Base-by-base conservation (phyloP, 2,888 invertebrate species). In the Melieria omissa region DNA sequence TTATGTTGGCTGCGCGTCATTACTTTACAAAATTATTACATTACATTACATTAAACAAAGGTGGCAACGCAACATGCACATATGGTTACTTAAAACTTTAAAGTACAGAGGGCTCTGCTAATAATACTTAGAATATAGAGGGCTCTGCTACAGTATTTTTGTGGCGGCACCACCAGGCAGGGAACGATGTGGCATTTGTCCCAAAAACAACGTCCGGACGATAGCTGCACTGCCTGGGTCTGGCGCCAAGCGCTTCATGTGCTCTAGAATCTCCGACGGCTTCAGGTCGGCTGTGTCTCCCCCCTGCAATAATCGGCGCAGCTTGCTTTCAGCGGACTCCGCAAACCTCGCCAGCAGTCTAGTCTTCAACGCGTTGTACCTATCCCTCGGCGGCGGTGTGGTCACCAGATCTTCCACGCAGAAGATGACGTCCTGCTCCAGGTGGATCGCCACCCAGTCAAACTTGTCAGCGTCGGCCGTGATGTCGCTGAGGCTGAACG, bases 181-280 rank as follows among this genome's bases (percentile, higher is more conserved):
- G n/a, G n/a, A n/a, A n/a, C n/a, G n/a, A n/a, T 72, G 55, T 12
- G 73, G 65, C 70, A 77, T 70, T 71, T 76, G 65, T 6, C 73
- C 68, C 12, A 75, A 58, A 60, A 76, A 75, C 8, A 75, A 14
- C 41, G 62, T 74, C 9, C 72, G 72, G 29, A 75, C 73, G 4
- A 75, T 74, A 3, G 68, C 70, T 41, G 70, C 69, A 54, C 70
- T 73, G 6, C 75, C 61, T 16, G 61, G 54, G 54, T 69, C 75
- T n/a, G 74, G 72, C 41, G 76, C 73, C 14, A 75, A 52, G 4
- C 76, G 73, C 47, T 71, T 72, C 67, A 76, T 74, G 9, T 73
- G 62, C 1, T 67, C 9, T 8, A 76, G 62, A 44, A 75, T 70
- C 68, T 75, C 70, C 5, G 72, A 71, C 7, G 75, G 75, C 62